Conservation (phyloP, 37 sponge, comb jelly and placozoan species). For the Eunapius fragilis region DNA sequence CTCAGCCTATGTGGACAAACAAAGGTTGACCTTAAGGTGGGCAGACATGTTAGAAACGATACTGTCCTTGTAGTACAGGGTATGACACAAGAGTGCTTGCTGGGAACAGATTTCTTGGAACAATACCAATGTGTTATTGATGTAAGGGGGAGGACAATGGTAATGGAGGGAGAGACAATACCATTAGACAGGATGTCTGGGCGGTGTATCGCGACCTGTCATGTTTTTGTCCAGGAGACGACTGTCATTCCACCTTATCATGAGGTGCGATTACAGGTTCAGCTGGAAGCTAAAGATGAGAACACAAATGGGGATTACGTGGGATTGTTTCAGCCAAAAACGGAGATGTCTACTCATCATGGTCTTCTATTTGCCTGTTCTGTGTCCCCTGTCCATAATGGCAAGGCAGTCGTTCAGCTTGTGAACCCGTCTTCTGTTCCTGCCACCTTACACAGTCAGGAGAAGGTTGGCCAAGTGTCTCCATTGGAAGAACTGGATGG, state of each 20-base stretch:
- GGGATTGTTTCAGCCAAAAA: neutral
- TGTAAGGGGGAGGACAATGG: neutral
- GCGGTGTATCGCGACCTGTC: neutral
- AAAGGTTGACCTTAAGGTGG: no score
- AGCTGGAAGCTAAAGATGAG: neutral
- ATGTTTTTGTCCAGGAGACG: neutral
- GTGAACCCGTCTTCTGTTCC: neutral
- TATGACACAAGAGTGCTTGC: no score
- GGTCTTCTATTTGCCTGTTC: neutral
- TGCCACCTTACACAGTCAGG: no score
- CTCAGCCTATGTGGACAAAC: no score
- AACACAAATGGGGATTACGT: neutral
- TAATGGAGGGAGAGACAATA: neutral
- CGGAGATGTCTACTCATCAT: no score
- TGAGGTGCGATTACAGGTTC: neutral
- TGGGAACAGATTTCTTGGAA: no score
- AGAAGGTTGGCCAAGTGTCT: no score
- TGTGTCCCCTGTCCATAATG: neutral
- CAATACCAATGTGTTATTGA: neutral
- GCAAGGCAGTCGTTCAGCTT: neutral
- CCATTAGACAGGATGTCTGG: neutral
- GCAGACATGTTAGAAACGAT: no score
- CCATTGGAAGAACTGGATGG: no score
- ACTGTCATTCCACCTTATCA: neutral
- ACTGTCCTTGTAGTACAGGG: no score